These are phyloP conservation scores for Alloscopus bannaensis DNA, from an alignment of 2,888 invertebrate genomes.

Conservation along the genomic window DNA sequence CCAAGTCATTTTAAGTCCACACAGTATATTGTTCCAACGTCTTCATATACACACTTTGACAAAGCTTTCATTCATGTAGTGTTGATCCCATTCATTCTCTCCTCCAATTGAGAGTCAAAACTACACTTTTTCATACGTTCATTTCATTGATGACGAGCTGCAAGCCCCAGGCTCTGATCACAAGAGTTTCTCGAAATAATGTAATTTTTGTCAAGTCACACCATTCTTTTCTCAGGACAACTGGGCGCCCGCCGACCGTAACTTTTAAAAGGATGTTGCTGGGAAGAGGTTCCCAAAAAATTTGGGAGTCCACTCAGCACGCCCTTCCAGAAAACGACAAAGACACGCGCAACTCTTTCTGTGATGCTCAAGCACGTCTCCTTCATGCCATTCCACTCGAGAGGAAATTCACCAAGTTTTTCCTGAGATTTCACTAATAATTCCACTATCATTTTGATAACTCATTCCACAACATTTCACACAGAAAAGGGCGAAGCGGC, in stretches of 20 bases:
- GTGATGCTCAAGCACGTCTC: slow-evolving; percentile 51
- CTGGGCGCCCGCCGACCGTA: slow-evolving; percentile 48
- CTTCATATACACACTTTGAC: slow-evolving; percentile 53
- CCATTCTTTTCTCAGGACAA: slow-evolving; percentile 70
- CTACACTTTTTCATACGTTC: background rate
- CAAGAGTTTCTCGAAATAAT: background rate
- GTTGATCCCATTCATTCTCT: slow-evolving; percentile 48
- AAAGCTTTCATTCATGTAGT: slow-evolving; percentile 57
- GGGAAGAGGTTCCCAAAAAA: slow-evolving; percentile 35
- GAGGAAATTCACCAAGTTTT: slow-evolving; percentile 46
- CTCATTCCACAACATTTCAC: slow-evolving; percentile 34
- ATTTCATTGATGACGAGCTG: background rate
- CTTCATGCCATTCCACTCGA: slow-evolving; percentile 51
- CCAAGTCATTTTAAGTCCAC: slow-evolving; percentile 56
- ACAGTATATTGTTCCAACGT: slow-evolving; percentile 40
- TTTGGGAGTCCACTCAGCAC: slow-evolving; percentile 48
- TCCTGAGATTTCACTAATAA: slow-evolving; percentile 50
- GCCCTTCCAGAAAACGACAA: slow-evolving; percentile 52
- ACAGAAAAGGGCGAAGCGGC: too few relatives aligned
- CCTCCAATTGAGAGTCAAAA: background rate
- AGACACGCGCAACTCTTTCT: slow-evolving; percentile 55
- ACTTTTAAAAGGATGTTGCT: slow-evolving; percentile 28
- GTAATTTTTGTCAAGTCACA: slow-evolving; percentile 45
- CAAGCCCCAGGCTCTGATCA: too few relatives aligned
- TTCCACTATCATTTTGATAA: slow-evolving; percentile 62